These are phyloP conservation scores for Hippocampus barbouri DNA, from an alignment of 2,113 vertebrate species.

Conservation along the genomic window DNA sequence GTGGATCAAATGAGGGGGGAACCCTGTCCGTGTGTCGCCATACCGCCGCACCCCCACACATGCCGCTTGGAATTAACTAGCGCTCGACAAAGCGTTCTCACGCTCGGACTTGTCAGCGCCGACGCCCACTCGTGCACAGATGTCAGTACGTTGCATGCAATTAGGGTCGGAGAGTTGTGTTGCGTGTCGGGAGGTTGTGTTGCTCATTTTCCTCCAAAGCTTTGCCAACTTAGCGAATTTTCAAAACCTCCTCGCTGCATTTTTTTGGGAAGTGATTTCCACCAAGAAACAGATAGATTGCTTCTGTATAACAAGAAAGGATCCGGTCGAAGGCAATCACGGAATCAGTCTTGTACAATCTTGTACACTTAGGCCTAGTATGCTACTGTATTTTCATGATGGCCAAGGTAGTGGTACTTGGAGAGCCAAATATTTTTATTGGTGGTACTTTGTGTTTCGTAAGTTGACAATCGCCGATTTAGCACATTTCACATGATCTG, in stretches of 20 bases:
- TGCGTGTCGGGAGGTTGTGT: not conserved
- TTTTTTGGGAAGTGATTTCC: not conserved
- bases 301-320: no score
- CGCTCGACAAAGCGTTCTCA: slow-evolving; percentile 27
- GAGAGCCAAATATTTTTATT: no score
- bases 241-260: not conserved
- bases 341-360: no score
- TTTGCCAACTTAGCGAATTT: not conserved
- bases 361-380: no score
- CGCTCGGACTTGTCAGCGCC: slow-evolving; percentile 22
- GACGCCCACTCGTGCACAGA: slow-evolving; percentile 8
- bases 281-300: no score
- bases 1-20: no score
- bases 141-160: slow-evolving; percentile 4
- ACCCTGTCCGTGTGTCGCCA: not conserved
- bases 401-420: no score
- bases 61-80: slow-evolving; percentile 44
- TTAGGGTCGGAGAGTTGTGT: not conserved
- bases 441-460: no score
- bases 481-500: no score
- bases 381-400: no score
- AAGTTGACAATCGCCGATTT: no score
- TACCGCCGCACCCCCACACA: slow-evolving; percentile 33
- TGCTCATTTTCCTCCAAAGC: not conserved
- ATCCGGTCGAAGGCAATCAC: no score